Base-by-base conservation (phyloP, 2,888 invertebrate species). In the Pammene aurita region DNA sequence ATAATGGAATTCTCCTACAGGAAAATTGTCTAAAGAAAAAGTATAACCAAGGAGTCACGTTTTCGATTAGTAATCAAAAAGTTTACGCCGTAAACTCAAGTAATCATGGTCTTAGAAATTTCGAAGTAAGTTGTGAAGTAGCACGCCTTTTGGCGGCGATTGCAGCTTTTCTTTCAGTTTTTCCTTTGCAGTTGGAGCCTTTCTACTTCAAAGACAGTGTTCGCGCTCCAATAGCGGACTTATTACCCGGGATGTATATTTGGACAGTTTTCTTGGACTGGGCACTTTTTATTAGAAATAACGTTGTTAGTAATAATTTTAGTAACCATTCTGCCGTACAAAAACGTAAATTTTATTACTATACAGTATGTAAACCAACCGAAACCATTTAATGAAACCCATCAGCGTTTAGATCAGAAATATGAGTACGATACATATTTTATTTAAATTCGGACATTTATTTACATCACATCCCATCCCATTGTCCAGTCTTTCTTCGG, bases 181-280 rank as follows among this genome's bases (percentile, higher is more conserved):
- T 78, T 81, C 76, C 76, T 77, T 73, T 71, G 70, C 77, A 78
- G 80, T 77, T 75, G 72, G 76, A 78, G 78, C 76, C 4, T 82
- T 83, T 81, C 76, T 76, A 68, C 75, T 75, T 82, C 79, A 83
- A 83, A 84, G 77, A 72, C 75, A 73, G 72, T 72, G 74, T 78
- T 61, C 48, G 38, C 72, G 76, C 76, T 72, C 78, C 79, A 82
- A 81, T 79, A 77, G 78, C 77, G 70, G 72, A 70, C 72, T 65
- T 71, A 70, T 75, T 62, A 60, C 54, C 71, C 38, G 18, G 55
- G 67, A 77, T 46, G 55, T 66, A 63, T 35, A 57, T 71, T 48
- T 13, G n/a, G 71, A 67, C 11, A 2, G 6, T 9, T 13, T 16
- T 48, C 38, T 41, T 52, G 26, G 18, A 52, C n/a, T 10, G n/a